Percentiles rank a stretch among this genome's conserved stretches.
Evolutionary conservation across 1,140 invertebrate species (phyloP).

Genomic region (Drosophila oshimai): DNA sequence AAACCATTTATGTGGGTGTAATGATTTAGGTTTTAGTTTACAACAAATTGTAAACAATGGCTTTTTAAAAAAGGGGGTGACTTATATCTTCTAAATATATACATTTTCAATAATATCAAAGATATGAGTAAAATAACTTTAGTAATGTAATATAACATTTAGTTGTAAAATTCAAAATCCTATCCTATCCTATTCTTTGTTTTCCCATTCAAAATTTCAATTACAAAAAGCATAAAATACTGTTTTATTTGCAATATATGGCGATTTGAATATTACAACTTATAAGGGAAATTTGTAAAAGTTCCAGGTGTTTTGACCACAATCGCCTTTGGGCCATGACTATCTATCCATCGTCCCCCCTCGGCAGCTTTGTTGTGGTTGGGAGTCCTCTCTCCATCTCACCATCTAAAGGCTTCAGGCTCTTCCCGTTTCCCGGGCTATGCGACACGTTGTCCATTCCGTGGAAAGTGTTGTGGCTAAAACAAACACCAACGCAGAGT

Average conservation of each 20-base stretch:
- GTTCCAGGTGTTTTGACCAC: slow-evolving; percentile 36
- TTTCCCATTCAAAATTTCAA: too few relatives aligned
- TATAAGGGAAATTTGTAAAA: slow-evolving; percentile 13
- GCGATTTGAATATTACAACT: background rate
- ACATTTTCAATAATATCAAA: too few relatives aligned
- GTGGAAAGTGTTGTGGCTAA: slow-evolving; percentile 51
- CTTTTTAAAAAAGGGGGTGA: too few relatives aligned
- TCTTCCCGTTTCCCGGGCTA: slow-evolving; percentile 27
- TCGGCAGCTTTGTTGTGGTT: slow-evolving; percentile 36
- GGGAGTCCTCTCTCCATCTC: slow-evolving; percentile 15
- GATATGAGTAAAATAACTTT: too few relatives aligned
- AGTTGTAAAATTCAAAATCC: too few relatives aligned
- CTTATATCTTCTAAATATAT: too few relatives aligned
- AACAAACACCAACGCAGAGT: slow-evolving; percentile 19
- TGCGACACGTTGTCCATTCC: slow-evolving; percentile 32
- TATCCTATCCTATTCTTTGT: too few relatives aligned
- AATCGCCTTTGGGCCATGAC: slow-evolving; percentile 10
- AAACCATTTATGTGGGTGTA: slow-evolving; percentile 12
- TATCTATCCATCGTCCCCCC: background rate
- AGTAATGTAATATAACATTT: too few relatives aligned
- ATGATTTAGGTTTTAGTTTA: background rate
- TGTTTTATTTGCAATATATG: background rate
- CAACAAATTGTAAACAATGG: too few relatives aligned
- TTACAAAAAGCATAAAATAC: background rate
- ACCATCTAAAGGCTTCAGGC: slow-evolving; percentile 1